A percentile compares a stretch with the other conserved stretches of the same genome.
Conservation (phyloP, 2,888 invertebrate species). For the Dryomyza anilis region DNA sequence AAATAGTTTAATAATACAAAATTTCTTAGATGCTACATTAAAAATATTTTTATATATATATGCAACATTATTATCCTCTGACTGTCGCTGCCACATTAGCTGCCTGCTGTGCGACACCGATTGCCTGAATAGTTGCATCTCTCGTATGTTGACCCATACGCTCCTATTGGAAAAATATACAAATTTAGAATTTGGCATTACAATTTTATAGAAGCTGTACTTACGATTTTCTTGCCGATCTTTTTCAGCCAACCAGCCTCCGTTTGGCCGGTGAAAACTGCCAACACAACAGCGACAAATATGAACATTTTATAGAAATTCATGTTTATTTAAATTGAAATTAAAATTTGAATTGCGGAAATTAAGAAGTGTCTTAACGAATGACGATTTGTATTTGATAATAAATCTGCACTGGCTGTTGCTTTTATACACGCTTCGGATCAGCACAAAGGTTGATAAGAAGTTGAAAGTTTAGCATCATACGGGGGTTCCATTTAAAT, state of each 20-base stretch:
- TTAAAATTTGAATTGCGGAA: too few relatives aligned
- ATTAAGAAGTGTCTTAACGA: too few relatives aligned
- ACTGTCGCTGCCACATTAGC: conserved; percentile 48
- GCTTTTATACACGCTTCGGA: too few relatives aligned
- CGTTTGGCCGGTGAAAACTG: conserved; percentile 42
- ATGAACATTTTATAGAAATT: conserved; percentile 46
- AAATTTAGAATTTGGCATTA: neutral
- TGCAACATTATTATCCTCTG: conserved; percentile 32
- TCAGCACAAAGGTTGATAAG: too few relatives aligned
- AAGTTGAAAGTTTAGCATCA: too few relatives aligned
- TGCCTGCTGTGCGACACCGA: conserved; percentile 45
- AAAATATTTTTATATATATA: neutral
- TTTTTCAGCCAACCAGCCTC: conserved; percentile 48
- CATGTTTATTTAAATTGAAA: too few relatives aligned
- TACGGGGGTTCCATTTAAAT: too few relatives aligned
- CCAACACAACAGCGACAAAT: conserved; percentile 44
- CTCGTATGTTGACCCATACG: conserved; percentile 44
- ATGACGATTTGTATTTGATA: too few relatives aligned
- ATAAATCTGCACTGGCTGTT: too few relatives aligned
- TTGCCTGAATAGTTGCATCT: conserved; percentile 43
- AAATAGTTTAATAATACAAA: too few relatives aligned
- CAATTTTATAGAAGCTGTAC: conserved; percentile 11
- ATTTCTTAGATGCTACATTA: neutral
- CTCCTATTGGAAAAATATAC: conserved; percentile 30
- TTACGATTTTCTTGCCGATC: conserved; percentile 46